A percentile compares a stretch with the other conserved stretches of the same genome.
Evolutionary conservation across 1,140 invertebrate genomes (phyloP).

Genomic region (Samia ricini): DNA sequence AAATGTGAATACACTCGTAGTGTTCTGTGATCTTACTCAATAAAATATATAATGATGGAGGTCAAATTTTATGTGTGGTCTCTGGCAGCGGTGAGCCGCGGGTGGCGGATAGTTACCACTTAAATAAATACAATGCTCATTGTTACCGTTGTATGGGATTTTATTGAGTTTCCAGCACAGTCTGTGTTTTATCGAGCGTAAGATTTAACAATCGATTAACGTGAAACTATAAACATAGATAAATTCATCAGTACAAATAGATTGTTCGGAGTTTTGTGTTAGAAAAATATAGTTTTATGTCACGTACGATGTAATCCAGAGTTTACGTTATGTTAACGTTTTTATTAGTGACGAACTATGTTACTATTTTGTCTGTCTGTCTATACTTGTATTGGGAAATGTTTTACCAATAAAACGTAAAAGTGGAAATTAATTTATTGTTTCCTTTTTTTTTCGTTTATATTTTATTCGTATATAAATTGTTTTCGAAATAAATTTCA

Average conservation of each 20-base stretch:
- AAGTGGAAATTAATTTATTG: neutral
- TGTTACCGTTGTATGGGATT: constrained; percentile 22
- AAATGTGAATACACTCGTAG: constrained; percentile 25
- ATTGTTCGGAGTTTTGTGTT: constrained; percentile 18
- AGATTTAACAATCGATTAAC: constrained; percentile 32
- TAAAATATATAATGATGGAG: constrained; percentile 21
- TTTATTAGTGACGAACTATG: constrained; percentile 8
- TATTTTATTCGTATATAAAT: no score
- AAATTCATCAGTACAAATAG: constrained; percentile 32
- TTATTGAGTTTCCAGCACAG: constrained; percentile 30
- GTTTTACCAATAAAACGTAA: neutral
- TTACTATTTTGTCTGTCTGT: neutral
- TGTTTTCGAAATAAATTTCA: no score
- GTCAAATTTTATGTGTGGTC: constrained; percentile 59
- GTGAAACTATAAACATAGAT: constrained; percentile 29
- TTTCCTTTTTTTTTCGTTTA: no score
- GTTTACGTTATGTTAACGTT: constrained; percentile 6
- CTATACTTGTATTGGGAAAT: constrained; percentile 3
- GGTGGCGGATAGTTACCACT: constrained; percentile 49
- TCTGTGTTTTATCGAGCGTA: constrained; percentile 36
- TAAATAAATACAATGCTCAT: constrained; percentile 34
- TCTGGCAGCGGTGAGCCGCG: constrained; percentile 29
- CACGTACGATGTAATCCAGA: constrained; percentile 7
- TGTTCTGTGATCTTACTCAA: neutral
- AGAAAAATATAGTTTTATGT: constrained; percentile 14